Evolutionary conservation across 2,888 invertebrate species (phyloP), one percentile per base, ranked within the genome.

Genomic region (Dorcus parallelipipedus): DNA sequence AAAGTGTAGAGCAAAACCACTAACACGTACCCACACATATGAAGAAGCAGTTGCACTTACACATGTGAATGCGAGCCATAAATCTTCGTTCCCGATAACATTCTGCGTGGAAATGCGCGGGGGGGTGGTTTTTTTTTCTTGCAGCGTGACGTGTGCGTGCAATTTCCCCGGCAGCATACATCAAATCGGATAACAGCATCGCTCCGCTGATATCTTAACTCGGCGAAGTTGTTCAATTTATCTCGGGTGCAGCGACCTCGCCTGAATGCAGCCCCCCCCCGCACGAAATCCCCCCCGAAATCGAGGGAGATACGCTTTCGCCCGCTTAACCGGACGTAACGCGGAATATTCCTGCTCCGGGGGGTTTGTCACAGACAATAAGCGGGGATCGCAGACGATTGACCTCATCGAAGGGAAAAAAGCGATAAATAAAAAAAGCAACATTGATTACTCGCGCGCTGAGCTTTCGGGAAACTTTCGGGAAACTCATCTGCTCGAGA

Each of bases 261-360:
- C 7, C 17, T 49, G 55, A 43, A 56, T 56, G 56, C 56, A 56
- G 39, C 45, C 45, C 43, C 43, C 53, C 45, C n/a, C 14, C 47
- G 38, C 33, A 45, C 9, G 26, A 38, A 53, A 53, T 45, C 20
- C 45, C 14, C 52, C 45, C 43, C 45, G 14, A 26, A 23, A 45
- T 43, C 50, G 50, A 56, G 26, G 43, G 55, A 43, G 50, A 56
- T 56, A 33, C 50, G 43, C 55, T 45, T 56, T 50, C 51, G 50
- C 55, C 40, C 55, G 50, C 45, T 56, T 50, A 50, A 56, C 43
- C 43, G 56, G 50, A 56, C 50, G 38, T 56, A 56, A 56, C 50
- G 45, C 56, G 41, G 50, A 50, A 56, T 50, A 56, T 50, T 56
- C 49, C 45, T 49, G 41, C 41, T 50, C 50, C 43, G 33, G 49